Conservation (phyloP, 2,888 invertebrate genomes). For the Parelbella ahira region DNA sequence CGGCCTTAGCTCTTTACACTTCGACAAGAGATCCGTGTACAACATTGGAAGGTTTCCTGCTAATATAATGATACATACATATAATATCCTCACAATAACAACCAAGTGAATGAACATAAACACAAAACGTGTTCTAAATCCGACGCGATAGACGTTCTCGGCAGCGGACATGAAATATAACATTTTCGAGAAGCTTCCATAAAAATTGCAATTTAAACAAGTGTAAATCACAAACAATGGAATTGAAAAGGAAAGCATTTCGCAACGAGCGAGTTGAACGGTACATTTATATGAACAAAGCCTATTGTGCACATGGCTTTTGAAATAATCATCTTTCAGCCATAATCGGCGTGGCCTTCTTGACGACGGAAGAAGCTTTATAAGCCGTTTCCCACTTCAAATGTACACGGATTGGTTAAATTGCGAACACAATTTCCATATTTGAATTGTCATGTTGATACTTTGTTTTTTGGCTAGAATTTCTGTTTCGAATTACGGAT, state of each 20-base stretch:
- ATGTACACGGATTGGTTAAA: slow-evolving; percentile 24
- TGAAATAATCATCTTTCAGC: slow-evolving; percentile 26
- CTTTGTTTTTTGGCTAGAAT: not conserved
- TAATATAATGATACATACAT: too few species aligned
- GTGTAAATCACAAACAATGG: slow-evolving; percentile 26
- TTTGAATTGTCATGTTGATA: not conserved
- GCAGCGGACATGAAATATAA: slow-evolving; percentile 10
- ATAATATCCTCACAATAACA: too few species aligned
- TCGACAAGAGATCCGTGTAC: too few species aligned
- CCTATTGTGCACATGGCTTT: slow-evolving; percentile 25
- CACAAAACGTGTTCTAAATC: slow-evolving; percentile 7
- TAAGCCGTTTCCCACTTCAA: slow-evolving; percentile 23
- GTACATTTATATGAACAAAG: slow-evolving; percentile 25
- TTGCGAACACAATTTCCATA: slow-evolving; percentile 16
- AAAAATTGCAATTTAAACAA: slow-evolving; percentile 25
- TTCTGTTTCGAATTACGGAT: too few species aligned
- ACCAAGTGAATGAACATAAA: slow-evolving; percentile 2
- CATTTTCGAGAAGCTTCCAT: slow-evolving; percentile 19
- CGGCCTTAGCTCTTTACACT: too few species aligned
- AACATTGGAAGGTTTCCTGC: too few species aligned
- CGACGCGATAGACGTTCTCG: slow-evolving; percentile 2
- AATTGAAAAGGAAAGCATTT: slow-evolving; percentile 27
- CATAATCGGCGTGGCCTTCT: slow-evolving; percentile 23
- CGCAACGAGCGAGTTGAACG: slow-evolving; percentile 23
- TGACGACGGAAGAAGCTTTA: slow-evolving; percentile 22